Evolutionary conservation across 2,113 vertebrate genomes (phyloP).

Genomic region (Cepphus grylle): DNA sequence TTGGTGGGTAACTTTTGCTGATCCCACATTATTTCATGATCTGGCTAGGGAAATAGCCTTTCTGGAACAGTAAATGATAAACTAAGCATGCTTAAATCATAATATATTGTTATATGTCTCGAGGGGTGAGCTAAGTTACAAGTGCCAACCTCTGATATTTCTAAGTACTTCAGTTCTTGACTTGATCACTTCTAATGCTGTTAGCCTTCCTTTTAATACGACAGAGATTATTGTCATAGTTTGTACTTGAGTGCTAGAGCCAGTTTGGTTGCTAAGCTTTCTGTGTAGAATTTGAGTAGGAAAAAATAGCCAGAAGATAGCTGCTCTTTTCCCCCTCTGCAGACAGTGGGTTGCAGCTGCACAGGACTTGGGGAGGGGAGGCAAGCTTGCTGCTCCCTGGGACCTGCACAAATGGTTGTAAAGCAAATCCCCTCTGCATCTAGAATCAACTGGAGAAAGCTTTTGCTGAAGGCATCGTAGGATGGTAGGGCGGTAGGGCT

Average conservation of each 20-base stretch:
- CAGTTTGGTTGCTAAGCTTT: not conserved
- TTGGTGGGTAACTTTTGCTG: not conserved
- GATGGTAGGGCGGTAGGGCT: not conserved
- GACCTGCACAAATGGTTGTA: not conserved
- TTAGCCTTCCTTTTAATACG: not conserved
- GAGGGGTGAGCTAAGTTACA: not conserved
- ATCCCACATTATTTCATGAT: not conserved
- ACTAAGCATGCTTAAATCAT: not conserved
- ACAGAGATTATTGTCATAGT: not conserved
- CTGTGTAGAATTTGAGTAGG: not conserved
- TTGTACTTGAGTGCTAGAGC: not conserved
- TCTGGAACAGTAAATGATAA: not conserved
- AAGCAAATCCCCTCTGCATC: not conserved
- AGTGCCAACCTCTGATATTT: not conserved
- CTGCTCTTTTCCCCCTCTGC: rapidly evolving
- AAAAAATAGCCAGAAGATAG: not conserved
- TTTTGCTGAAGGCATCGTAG: not conserved
- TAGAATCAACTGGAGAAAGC: not conserved
- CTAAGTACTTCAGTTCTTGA: not conserved
- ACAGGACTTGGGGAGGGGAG: not conserved
- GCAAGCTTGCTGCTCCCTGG: not conserved
- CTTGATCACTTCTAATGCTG: not conserved
- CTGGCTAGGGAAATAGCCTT: not conserved
- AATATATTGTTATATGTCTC: not conserved
- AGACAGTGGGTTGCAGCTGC: not conserved